phyloP scores from a whole-genome alignment of 1,140 invertebrate species.

The Holcopasites calliopsidis region DNA sequence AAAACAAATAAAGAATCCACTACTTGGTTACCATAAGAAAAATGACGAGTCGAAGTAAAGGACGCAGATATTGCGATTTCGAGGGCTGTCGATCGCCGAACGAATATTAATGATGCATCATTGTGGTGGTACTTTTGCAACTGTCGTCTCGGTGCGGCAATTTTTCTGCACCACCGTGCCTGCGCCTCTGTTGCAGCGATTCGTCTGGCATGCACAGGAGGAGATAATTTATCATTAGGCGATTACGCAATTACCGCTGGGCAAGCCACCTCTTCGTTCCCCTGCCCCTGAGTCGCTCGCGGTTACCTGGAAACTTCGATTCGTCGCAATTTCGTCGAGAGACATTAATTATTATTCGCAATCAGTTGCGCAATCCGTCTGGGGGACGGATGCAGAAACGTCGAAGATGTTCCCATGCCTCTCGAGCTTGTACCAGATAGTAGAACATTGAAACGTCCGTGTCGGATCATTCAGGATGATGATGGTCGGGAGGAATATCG shows the following conservation, averaged over 20 bases:
- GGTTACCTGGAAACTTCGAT: slow-evolving; percentile 30
- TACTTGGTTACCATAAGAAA: background rate
- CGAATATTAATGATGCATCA: slow-evolving; percentile 22
- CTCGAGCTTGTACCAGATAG: too few relatives aligned
- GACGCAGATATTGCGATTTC: background rate
- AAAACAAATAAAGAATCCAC: too few relatives aligned
- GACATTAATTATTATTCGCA: slow-evolving; percentile 45
- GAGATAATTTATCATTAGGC: slow-evolving; percentile 61
- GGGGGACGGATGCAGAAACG: slow-evolving; percentile 19
- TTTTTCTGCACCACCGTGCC: slow-evolving; percentile 26
- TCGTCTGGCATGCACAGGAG: slow-evolving; percentile 21
- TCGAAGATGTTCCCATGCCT: background rate
- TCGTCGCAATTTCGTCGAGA: slow-evolving; percentile 19
- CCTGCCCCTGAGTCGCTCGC: background rate
- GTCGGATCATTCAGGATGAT: background rate
- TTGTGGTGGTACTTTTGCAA: slow-evolving; percentile 30
- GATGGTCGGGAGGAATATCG: background rate
- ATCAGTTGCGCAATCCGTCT: slow-evolving; percentile 42
- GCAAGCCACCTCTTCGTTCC: slow-evolving; percentile 28
- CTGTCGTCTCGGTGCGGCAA: background rate
- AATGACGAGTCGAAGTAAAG: background rate
- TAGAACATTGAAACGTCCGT: background rate
- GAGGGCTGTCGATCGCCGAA: slow-evolving; percentile 8
- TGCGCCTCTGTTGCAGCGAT: slow-evolving; percentile 20
- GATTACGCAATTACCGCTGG: slow-evolving; percentile 60